phyloP scores from a whole-genome alignment of 2,888 invertebrate species.

The Germaria angustata region DNA sequence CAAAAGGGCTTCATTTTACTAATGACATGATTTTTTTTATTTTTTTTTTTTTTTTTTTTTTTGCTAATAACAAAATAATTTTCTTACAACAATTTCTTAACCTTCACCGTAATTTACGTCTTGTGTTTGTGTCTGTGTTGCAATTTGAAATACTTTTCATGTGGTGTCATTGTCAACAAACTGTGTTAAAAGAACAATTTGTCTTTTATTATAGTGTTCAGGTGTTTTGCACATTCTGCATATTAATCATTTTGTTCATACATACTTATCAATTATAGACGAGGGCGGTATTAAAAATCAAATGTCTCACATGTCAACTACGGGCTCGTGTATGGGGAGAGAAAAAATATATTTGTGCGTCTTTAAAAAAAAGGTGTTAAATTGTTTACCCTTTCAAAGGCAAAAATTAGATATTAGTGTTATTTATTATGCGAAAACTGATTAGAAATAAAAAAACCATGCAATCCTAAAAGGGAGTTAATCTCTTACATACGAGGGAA shows the following conservation, averaged over 20 bases:
- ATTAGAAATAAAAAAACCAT: too few species aligned
- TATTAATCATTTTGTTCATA: background rate
- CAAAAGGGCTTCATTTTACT: too few species aligned
- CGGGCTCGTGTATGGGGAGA: too few species aligned
- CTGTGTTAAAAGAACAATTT: conserved; percentile 36
- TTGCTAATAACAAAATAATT: conserved; percentile 1
- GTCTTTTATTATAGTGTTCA: conserved; percentile 2
- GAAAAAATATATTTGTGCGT: too few species aligned
- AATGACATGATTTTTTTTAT: background rate
- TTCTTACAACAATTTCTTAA: conserved; percentile 17
- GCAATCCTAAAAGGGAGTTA: too few species aligned
- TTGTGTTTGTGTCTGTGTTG: background rate
- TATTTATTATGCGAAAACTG: too few species aligned
- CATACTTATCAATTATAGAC: background rate
- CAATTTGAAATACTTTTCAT: conserved; percentile 1
- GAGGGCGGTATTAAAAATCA: background rate
- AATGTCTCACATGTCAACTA: too few species aligned
- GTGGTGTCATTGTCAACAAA: conserved; percentile 31
- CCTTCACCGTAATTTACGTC: conserved; percentile 25
- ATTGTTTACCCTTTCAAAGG: too few species aligned
- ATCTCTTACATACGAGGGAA: too few species aligned
- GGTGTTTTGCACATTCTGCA: conserved; percentile 9
- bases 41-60: background rate
- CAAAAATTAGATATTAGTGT: too few species aligned
- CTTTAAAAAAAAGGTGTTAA: too few species aligned